These are phyloP conservation scores for Enteromius anoplus DNA, from an alignment of 2,797 vertebrate genomes.

Conservation along the genomic window DNA sequence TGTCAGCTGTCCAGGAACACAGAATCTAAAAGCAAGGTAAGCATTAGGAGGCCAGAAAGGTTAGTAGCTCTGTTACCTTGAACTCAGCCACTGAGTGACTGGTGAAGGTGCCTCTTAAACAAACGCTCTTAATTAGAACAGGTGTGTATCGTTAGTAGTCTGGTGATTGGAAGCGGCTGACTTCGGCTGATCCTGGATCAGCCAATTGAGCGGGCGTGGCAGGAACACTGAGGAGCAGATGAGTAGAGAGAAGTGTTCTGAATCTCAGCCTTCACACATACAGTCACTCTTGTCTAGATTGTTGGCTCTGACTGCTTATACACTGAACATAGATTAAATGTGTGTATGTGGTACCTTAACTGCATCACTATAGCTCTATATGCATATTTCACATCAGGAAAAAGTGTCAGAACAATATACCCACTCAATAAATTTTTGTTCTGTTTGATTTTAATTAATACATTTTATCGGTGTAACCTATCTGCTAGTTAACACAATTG, in stretches of 20 bases:
- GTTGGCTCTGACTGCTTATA: not conserved
- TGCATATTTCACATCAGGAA: not conserved
- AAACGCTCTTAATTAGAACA: too few species aligned
- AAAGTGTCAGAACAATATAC: not conserved
- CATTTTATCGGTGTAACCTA: not conserved
- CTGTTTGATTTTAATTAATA: not conserved
- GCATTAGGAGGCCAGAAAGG: too few species aligned
- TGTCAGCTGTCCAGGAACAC: too few species aligned
- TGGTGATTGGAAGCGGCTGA: too few species aligned
- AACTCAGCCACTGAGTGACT: too few species aligned
- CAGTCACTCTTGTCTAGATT: constrained; percentile 8
- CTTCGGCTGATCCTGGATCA: too few species aligned
- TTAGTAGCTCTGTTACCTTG: too few species aligned
- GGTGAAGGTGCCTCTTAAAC: too few species aligned
- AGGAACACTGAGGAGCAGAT: not conserved
- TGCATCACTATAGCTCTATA: not conserved
- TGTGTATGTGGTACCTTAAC: not conserved
- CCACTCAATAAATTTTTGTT: not conserved
- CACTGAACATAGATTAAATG: not conserved
- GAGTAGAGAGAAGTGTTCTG: not conserved
- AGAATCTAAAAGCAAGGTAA: too few species aligned
- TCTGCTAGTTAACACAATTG: not conserved
- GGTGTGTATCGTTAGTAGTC: too few species aligned
- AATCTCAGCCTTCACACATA: not conserved
- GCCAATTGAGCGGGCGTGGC: too few species aligned